phyloP scores from a whole-genome alignment of 2,113 vertebrate species.

The Campylomormyrus numenius region DNA sequence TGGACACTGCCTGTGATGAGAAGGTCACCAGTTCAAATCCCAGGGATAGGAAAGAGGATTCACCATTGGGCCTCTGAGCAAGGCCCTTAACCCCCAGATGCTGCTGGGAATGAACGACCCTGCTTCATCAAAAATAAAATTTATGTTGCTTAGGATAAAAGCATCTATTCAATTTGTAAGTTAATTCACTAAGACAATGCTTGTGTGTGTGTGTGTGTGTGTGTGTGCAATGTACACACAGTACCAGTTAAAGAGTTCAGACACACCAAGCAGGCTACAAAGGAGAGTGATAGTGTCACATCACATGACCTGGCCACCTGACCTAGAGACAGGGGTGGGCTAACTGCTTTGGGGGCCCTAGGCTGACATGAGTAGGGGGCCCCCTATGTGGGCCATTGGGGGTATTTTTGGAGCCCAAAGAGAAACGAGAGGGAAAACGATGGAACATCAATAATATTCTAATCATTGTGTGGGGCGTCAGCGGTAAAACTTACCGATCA shows the following conservation, averaged over 20 bases:
- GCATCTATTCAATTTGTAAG: not conserved
- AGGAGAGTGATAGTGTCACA: not conserved
- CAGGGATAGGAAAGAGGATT: not conserved
- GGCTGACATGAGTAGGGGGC: not conserved
- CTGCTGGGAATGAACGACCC: not conserved
- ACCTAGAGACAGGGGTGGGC: no score
- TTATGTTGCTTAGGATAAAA: not conserved
- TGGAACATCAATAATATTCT: no score
- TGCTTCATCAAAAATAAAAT: not conserved
- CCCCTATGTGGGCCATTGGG: not conserved
- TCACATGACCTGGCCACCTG: not conserved
- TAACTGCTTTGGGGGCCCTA: not conserved
- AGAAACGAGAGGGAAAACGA: no score
- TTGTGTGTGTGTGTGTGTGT: not conserved
- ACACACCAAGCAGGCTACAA: not conserved
- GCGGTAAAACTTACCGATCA: no score
- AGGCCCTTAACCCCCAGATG: not conserved
- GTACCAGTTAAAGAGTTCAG: not conserved
- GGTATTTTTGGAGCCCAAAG: no score
- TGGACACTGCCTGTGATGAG: not conserved
- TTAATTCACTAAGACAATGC: not conserved
- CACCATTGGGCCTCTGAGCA: not conserved
- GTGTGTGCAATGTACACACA: not conserved
- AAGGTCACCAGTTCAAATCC: not conserved
- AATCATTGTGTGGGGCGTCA: no score